These are phyloP conservation scores for Chaetops frenatus DNA, from an alignment of 2,113 vertebrate species.

Conservation along the genomic window DNA sequence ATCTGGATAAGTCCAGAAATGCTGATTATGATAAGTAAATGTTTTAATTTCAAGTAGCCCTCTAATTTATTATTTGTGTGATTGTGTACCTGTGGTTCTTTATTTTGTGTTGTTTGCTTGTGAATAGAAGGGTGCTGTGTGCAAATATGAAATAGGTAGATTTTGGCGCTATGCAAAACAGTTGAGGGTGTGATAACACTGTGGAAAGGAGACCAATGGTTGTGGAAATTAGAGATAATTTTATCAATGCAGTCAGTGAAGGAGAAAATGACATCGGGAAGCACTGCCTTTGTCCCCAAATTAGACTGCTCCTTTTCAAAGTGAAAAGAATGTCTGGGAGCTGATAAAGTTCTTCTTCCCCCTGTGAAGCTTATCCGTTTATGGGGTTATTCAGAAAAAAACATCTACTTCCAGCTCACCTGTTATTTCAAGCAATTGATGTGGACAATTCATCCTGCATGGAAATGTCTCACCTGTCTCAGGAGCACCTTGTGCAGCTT, in stretches of 20 bases:
- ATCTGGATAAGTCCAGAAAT: neutral
- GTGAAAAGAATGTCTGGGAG: neutral
- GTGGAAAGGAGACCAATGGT: neutral
- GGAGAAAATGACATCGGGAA: conserved; percentile 17
- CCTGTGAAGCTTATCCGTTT: neutral
- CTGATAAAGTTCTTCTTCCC: conserved; percentile 2
- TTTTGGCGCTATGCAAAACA: neutral
- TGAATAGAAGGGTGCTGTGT: neutral
- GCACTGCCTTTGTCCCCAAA: neutral
- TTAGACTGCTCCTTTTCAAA: neutral
- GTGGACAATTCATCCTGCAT: neutral
- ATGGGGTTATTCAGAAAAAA: neutral
- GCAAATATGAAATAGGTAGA: neutral
- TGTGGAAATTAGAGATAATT: conserved; percentile 12
- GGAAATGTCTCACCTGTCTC: neutral
- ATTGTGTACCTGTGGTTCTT: neutral
- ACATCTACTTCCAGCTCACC: neutral
- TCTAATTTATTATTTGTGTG: neutral
- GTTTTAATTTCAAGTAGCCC: neutral
- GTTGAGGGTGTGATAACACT: neutral
- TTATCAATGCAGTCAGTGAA: conserved; percentile 27
- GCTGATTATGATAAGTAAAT: neutral
- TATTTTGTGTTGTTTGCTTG: neutral
- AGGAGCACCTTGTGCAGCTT: neutral
- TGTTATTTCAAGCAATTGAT: neutral